Evolutionary conservation across 64 coral and sea anemone species (phyloP).

Genomic region (Hydrozoanthus tunicans): DNA sequence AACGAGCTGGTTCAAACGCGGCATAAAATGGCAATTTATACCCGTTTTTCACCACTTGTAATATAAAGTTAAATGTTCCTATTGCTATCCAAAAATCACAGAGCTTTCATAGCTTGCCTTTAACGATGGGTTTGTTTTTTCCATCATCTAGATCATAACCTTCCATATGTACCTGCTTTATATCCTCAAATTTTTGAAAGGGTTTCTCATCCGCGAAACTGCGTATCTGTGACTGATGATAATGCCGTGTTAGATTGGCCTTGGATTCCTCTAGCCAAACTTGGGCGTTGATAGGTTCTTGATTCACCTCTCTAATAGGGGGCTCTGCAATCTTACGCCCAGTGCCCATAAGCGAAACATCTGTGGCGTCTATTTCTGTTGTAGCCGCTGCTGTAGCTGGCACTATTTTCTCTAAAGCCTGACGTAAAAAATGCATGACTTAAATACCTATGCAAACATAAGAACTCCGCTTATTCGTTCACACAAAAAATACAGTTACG

Average conservation of each 20-base stretch:
- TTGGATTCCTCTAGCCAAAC: not conserved
- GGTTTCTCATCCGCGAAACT: not conserved
- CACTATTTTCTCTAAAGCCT: not conserved
- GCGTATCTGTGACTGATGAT: not conserved
- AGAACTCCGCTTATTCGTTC: no score
- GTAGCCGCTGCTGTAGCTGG: not conserved
- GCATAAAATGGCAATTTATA: not conserved
- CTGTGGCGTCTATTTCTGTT: not conserved
- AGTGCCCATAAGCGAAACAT: not conserved
- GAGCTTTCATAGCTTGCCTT: not conserved
- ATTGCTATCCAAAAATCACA: not conserved
- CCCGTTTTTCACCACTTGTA: not conserved
- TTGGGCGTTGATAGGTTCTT: not conserved
- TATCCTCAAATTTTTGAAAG: not conserved
- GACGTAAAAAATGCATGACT: no score
- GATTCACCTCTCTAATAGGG: not conserved
- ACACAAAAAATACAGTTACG: no score
- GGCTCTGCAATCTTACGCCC: not conserved
- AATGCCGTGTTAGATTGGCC: not conserved
- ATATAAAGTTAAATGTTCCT: not conserved
- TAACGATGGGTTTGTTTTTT: not conserved
- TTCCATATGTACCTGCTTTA: not conserved
- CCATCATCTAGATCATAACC: slow-evolving; percentile 9
- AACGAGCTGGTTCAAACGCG: not conserved
- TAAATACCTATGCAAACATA: no score